Conservation (phyloP, 2,888 invertebrate species). For the Diploptera punctata region DNA sequence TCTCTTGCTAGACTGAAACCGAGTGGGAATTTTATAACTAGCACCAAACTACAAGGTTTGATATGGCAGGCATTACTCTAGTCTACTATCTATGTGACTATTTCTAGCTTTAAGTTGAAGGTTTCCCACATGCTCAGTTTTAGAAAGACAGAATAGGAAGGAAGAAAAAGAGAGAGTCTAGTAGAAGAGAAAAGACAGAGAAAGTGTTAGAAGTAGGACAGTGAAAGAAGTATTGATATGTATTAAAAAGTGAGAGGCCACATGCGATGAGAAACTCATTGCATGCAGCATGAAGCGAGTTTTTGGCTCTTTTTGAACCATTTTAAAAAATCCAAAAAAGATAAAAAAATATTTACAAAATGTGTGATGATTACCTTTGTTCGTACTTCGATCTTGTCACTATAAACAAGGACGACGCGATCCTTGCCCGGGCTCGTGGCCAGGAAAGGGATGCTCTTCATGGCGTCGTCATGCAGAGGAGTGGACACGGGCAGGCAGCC, state of each 20-base stretch:
- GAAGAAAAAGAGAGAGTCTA: neutral
- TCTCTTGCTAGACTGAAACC: too few species aligned
- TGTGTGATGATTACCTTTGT: slow-evolving; percentile 55
- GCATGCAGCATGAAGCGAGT: neutral
- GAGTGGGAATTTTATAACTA: neutral
- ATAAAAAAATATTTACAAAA: slow-evolving; percentile 19
- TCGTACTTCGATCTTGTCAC: slow-evolving; percentile 61
- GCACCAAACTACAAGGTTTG: neutral
- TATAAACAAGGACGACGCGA: slow-evolving; percentile 61
- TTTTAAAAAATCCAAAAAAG: slow-evolving; percentile 1
- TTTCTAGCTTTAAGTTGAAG: neutral
- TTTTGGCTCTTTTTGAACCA: neutral
- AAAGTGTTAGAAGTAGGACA: slow-evolving; percentile 24
- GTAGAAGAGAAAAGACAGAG: slow-evolving; percentile 5
- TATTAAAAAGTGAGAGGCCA: neutral
- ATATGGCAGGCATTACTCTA: neutral
- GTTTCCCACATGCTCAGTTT: slow-evolving; percentile 5
- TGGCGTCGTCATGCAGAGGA: slow-evolving; percentile 44
- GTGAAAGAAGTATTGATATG: slow-evolving; percentile 24
- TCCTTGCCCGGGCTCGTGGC: slow-evolving; percentile 58
- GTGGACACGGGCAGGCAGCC: slow-evolving; percentile 44
- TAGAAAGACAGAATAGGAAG: neutral
- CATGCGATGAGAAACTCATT: neutral
- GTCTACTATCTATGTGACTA: neutral
- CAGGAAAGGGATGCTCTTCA: slow-evolving; percentile 57